Evolutionary conservation across 1,140 invertebrate species (phyloP).

Genomic region (Bombus vancouverensis): DNA sequence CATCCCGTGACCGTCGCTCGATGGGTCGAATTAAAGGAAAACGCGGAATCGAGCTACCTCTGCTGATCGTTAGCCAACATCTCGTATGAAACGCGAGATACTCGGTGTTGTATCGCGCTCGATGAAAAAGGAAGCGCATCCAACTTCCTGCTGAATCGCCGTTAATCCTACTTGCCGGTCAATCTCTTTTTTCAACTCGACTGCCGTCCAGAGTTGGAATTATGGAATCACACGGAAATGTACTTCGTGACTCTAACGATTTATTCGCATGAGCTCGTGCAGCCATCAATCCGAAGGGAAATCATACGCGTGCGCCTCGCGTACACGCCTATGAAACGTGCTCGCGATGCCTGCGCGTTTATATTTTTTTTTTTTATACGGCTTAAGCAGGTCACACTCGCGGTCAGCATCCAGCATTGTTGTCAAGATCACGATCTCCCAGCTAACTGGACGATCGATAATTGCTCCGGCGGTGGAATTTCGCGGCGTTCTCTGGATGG

Average conservation of each 20-base stretch:
- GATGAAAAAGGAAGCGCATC: not conserved
- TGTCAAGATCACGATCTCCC: not conserved
- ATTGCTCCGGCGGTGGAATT: not conserved
- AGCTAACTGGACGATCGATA: not conserved
- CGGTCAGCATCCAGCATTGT: not conserved
- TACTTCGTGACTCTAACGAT: slow-evolving; percentile 1
- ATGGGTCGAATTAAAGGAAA: not conserved
- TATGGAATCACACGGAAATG: slow-evolving; percentile 7
- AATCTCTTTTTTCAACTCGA: not conserved
- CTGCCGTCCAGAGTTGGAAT: not conserved
- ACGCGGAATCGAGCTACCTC: not conserved
- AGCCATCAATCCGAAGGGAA: not conserved
- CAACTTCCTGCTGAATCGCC: slow-evolving; percentile 15
- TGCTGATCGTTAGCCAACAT: not conserved
- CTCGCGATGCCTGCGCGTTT: not conserved
- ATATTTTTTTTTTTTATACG: too few relatives aligned
- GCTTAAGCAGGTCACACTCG: not conserved
- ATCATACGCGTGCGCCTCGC: not conserved
- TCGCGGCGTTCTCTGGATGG: not conserved
- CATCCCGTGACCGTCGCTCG: not conserved
- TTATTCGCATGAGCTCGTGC: not conserved
- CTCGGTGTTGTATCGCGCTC: not conserved
- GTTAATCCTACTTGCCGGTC: slow-evolving; percentile 15
- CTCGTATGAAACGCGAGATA: slow-evolving; percentile 11
- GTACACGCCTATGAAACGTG: not conserved